Evolutionary conservation across 2,797 vertebrate genomes (phyloP), one percentile per base, ranked within the genome.

Genomic region (Spondyliosoma cantharus): DNA sequence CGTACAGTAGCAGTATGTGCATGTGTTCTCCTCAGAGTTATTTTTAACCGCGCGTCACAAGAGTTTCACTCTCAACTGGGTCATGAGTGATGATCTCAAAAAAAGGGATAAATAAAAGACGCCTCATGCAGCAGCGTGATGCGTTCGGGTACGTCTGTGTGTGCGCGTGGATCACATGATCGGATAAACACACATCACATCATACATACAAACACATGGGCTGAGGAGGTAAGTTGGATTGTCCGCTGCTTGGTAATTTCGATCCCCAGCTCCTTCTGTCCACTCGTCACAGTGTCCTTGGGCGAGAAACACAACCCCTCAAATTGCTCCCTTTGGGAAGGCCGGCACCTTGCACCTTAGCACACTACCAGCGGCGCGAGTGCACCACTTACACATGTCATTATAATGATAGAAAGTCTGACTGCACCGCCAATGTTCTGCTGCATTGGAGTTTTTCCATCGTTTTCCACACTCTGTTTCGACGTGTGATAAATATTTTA

Each of bases 31-130:
- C 50, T 78, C 60, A 4, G 68, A 73, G 84, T 89, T 92, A 91
- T 91, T 91, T 90, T 87, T 90, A 90, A 78, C 87, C 4, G 1
- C 29, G 61, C 72, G 60, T 86, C 84, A 83, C 86, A 87, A 19
- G 74, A 87, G 80, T 90, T 90, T 85, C 62, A 81, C 82, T 91
- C 83, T 57, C 86, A 93, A 92, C 80, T 92, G 92, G 90, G 91
- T 93, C 91, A 88, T 83, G 85, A 87, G 84, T 78, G 78, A 84
- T 89, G 81, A 84, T 85, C 67, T 78, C 74, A 84, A 87, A 82
- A 72, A 81, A 76, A 37, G 37, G 70, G 80, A 68, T 72, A 80
- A 82, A 76, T 80, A 80, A 80, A 70, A 73, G 53, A 57, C 74
- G 67, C 60, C 3, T 71, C 6, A n/a, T 67, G 42, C 71, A 68